These are phyloP conservation scores for Elephantulus edwardii DNA, from an alignment of 2,113 vertebrate genomes.

Conservation along the genomic window DNA sequence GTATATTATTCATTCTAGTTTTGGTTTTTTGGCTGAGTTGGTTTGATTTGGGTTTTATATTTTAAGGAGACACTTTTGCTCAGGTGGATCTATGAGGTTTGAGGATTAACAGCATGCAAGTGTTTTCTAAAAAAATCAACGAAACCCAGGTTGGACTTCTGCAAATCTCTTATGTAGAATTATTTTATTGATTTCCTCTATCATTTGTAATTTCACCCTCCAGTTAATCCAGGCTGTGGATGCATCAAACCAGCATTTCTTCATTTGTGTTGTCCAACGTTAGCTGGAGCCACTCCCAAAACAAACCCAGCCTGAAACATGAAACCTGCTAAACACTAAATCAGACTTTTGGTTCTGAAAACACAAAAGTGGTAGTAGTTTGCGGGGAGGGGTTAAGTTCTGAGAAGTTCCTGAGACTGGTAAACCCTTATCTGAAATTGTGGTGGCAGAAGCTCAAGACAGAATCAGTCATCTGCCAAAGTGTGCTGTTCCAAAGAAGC, in stretches of 20 bases:
- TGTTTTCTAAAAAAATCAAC: not conserved
- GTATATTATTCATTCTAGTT: not conserved
- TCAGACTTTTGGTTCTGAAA: conserved; percentile 54
- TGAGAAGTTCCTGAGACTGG: not conserved
- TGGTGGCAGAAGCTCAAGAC: not conserved
- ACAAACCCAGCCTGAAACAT: not conserved
- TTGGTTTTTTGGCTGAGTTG: too few relatives aligned
- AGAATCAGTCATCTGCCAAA: not conserved
- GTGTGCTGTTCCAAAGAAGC: not conserved
- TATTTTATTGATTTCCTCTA: not conserved
- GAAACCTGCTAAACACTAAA: not conserved
- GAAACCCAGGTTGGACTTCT: not conserved
- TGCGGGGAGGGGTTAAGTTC: not conserved
- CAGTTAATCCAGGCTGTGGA: fast-evolving
- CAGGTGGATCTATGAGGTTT: not conserved
- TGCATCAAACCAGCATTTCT: not conserved
- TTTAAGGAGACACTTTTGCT: not conserved
- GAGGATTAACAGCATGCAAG: not conserved
- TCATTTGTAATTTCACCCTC: not conserved
- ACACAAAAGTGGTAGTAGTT: conserved; percentile 15
- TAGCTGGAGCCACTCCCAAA: not conserved
- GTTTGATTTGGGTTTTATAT: too few relatives aligned
- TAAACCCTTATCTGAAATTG: not conserved
- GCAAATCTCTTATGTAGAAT: not conserved
- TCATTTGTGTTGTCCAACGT: not conserved